Base-by-base conservation (phyloP, 2,113 vertebrate genomes). In the Phasianus colchicus region DNA sequence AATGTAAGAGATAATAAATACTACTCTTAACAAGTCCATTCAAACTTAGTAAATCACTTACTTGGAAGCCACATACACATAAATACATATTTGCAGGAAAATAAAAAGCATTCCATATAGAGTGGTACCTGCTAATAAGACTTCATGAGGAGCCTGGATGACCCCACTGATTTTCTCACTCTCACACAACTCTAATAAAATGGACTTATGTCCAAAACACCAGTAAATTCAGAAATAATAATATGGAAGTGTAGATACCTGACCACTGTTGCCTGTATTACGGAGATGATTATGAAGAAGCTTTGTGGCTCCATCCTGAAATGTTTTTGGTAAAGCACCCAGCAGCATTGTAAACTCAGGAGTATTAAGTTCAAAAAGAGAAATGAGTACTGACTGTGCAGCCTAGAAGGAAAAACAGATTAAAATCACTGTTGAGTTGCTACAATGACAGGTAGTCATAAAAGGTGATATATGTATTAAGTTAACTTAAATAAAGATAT, bases 331-430 rank as follows among this genome's bases (percentile, higher is more conserved):
- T 96, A 99, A 98, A 97, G 99, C 99, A 95, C 98, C 99, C 96
- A 99, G 97, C 16, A 99, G 97, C 99, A 99, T 99, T 94, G 98
- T 99, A 97, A 99, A 99, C 98, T 99, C 99, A 76, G 99, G 99
- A 48, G 99, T 99, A 96, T 99, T 99, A 90, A 99, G 98, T 97
- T 99, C 99, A 98, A 99, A 99, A 95, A 99, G 97, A 16, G 99
- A 97, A 96, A 99, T 99, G 71, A 99, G 97, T 96, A 99, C 99
- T 61, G 98, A 98, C 95, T 99, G 99, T 10, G 99, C 99, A 66
- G 99, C 99, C 99, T 99, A 95, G 40, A 64, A 92, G 12, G 89
- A 83, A 76, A 94, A 9, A 55, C 3, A 82, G 27, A 67, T 36
- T 29, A 40, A 83, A 72, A 42, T 64, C 30, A 47, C 54, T 60